phyloP scores from a whole-genome alignment of 2,797 vertebrate species.

The Taeniopygia guttata region DNA sequence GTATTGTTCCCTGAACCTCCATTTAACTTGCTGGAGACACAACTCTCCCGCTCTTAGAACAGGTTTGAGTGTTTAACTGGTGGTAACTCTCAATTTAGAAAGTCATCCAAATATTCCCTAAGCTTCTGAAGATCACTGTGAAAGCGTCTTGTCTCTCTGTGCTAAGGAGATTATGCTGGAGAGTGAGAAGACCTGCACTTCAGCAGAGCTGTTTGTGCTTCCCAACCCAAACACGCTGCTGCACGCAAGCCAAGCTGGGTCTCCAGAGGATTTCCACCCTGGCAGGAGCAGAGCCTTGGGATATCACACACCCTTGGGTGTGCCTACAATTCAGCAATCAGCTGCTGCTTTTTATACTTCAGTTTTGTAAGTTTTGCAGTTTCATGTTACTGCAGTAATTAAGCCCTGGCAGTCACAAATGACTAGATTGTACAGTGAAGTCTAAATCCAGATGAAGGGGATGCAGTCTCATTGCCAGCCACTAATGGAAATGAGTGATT shows the following conservation, averaged over 20 bases:
- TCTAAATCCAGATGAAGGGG: conserved; percentile 36
- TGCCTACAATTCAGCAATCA: not conserved
- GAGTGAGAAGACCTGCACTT: not conserved
- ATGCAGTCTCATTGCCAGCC: conserved; percentile 39
- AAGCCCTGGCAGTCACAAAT: conserved; percentile 55
- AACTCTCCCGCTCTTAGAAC: not conserved
- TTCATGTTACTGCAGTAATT: conserved; percentile 60
- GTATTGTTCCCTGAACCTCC: not conserved
- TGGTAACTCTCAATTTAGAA: not conserved
- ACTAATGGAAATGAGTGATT: conserved; percentile 64
- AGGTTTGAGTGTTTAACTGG: not conserved
- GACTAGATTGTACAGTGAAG: conserved; percentile 9
- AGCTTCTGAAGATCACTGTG: not conserved
- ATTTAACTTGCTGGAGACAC: not conserved
- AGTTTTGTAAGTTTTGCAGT: conserved; percentile 27
- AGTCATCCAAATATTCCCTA: not conserved
- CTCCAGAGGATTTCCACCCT: not conserved
- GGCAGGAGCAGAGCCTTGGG: not conserved
- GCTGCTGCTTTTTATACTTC: not conserved
- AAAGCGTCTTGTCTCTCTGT: not conserved
- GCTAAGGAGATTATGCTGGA: not conserved
- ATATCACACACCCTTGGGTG: not conserved
- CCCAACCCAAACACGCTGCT: accelerated
- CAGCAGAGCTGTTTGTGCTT: not conserved
- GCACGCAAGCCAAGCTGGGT: accelerated